A percentile compares a stretch with the other conserved stretches of the same genome.
These are phyloP conservation scores for Neosilurus mollespiculum DNA, from an alignment of 2,797 vertebrate species.

Conservation along the genomic window DNA sequence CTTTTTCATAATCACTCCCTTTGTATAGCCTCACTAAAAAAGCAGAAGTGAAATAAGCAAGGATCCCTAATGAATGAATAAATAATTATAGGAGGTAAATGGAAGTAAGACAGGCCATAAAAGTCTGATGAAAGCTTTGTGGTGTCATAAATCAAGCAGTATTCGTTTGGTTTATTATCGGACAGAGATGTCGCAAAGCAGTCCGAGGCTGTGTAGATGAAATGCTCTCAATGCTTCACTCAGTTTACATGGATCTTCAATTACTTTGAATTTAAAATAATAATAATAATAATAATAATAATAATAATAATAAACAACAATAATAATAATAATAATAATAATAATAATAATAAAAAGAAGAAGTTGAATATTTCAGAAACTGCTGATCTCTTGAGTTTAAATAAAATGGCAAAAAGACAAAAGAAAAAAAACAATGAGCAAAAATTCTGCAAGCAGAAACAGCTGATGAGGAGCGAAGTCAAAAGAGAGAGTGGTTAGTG, in stretches of 20 bases:
- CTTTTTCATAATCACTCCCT: constrained; percentile 21
- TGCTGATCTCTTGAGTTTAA: neutral
- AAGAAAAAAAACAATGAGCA: neutral
- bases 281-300: neutral
- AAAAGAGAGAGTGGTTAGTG: neutral
- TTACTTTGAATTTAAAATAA: neutral
- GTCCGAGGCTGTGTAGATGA: neutral
- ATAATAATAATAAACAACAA: neutral
- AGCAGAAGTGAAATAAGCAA: constrained; percentile 27
- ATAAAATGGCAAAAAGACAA: neutral
- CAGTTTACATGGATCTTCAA: neutral
- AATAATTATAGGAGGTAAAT: constrained; percentile 46
- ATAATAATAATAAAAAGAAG: neutral
- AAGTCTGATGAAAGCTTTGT: constrained; percentile 48
- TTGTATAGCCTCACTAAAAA: neutral
- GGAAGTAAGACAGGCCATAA: constrained; percentile 43
- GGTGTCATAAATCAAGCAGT: constrained; percentile 48
- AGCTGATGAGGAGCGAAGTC: neutral
- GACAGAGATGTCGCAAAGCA: constrained; percentile 1
- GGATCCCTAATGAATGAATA: constrained; percentile 44
- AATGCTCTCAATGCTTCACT: neutral
- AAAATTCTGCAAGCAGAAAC: neutral
- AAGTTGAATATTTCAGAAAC: neutral
- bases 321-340: neutral
- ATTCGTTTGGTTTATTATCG: constrained; percentile 27